Percentiles rank a stretch among this genome's conserved stretches.
These are phyloP conservation scores for Synergus japonicus DNA, from an alignment of 2,888 invertebrate species.

Conservation along the genomic window DNA sequence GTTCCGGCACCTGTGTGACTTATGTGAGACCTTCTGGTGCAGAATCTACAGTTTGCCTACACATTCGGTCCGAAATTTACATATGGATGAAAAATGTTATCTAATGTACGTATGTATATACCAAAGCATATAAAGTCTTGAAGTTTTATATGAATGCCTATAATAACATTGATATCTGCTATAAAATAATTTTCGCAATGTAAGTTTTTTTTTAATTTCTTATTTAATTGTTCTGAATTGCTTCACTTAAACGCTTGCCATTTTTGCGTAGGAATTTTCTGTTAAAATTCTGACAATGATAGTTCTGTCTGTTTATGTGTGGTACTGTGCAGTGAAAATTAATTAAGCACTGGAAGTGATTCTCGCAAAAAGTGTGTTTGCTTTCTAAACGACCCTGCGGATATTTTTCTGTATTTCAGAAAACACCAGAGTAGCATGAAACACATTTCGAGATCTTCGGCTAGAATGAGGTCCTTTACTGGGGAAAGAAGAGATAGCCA, in stretches of 20 bases:
- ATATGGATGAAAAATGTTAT: neutral
- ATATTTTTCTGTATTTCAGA: constrained; percentile 11
- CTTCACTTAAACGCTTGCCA: neutral
- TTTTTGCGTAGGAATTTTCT: neutral
- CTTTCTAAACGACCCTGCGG: neutral
- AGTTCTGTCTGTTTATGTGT: neutral
- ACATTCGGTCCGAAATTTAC: constrained; percentile 10
- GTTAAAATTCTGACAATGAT: neutral
- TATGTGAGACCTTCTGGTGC: constrained; percentile 16
- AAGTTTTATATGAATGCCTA: too few relatives aligned
- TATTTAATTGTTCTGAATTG: too few relatives aligned
- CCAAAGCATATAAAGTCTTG: too few relatives aligned
- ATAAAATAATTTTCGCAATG: too few relatives aligned
- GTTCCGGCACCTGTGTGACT: constrained; percentile 14
- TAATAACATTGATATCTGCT: too few relatives aligned
- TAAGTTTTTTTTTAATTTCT: too few relatives aligned
- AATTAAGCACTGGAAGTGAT: neutral
- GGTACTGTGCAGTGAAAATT: neutral
- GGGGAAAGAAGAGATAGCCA: neutral
- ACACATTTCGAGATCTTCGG: constrained; percentile 20
- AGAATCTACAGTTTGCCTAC: constrained; percentile 13
- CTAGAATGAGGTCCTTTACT: constrained; percentile 6
- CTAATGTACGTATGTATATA: too few relatives aligned
- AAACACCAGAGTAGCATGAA: constrained; percentile 12
- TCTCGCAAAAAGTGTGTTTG: neutral